Evolutionary conservation across 2,888 invertebrate species (phyloP).

Genomic region (Drosophila lutescens): DNA sequence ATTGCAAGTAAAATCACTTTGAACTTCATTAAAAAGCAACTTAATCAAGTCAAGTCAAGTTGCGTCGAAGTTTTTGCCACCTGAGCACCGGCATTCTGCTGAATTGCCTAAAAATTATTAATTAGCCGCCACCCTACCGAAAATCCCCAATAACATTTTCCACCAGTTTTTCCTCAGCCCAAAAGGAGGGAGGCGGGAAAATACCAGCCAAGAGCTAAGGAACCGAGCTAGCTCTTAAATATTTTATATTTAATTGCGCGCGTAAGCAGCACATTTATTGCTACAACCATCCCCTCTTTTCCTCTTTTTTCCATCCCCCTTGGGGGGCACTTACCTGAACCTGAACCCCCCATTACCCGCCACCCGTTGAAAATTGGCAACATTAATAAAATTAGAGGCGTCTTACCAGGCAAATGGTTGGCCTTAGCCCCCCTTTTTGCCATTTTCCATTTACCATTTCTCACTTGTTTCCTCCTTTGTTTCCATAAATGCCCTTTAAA

Average conservation of each 20-base stretch:
- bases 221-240: conserved; percentile 53
- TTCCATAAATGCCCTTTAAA: conserved; percentile 55
- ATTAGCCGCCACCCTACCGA: conserved; percentile 46
- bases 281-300: conserved; percentile 17
- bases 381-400: conserved; percentile 80
- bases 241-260: conserved; percentile 82
- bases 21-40: conserved; percentile 78
- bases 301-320: conserved; percentile 7
- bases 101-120: conserved; percentile 79
- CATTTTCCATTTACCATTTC: conserved; percentile 53
- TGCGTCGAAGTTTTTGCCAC: conserved; percentile 55
- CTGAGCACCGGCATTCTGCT: conserved; percentile 51
- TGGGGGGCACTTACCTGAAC: conserved; percentile 47
- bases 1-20: conserved; percentile 76
- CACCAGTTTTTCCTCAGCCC: neutral
- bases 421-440: neutral
- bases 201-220: neutral
- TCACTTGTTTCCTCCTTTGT: conserved; percentile 39
- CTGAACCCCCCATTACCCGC: conserved; percentile 2
- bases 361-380: conserved; percentile 70
- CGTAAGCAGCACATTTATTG: conserved; percentile 67
- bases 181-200: neutral
- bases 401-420: conserved; percentile 7
- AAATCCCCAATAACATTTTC: neutral
- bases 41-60: conserved; percentile 63